These are phyloP conservation scores for Actinia equina DNA, from an alignment of 64 coral and sea anemone genomes.

Conservation along the genomic window DNA sequence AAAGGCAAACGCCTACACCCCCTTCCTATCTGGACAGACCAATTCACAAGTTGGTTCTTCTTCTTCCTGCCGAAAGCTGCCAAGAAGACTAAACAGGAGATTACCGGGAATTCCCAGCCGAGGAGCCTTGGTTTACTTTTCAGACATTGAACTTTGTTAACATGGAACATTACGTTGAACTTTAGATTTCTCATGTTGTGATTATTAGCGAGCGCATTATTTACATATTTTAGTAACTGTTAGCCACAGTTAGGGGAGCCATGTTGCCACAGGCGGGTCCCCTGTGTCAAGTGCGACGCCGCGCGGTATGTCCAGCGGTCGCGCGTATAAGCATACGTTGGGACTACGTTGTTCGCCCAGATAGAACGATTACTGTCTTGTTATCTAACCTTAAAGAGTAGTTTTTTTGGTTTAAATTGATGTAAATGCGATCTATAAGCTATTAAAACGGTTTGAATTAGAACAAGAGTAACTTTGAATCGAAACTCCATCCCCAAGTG, in stretches of 20 bases:
- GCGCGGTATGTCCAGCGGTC: not conserved
- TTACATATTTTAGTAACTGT: conserved; percentile 9
- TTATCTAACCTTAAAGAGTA: no score
- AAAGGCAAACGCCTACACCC: not conserved
- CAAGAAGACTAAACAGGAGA: not conserved
- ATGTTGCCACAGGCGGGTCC: not conserved
- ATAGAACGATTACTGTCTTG: no score
- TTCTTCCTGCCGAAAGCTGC: not conserved
- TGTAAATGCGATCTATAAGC: no score
- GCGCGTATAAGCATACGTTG: no score
- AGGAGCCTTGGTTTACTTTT: conserved; percentile 2
- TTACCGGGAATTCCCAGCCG: conserved; percentile 22
- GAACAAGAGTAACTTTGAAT: no score
- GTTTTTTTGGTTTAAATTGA: no score
- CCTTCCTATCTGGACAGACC: conserved; percentile 25
- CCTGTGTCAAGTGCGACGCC: not conserved
- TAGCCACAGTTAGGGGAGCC: conserved; percentile 15
- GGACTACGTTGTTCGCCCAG: no score
- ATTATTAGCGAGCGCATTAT: not conserved
- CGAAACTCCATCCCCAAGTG: no score
- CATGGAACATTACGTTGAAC: not conserved
- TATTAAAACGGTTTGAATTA: no score
- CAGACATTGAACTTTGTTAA: conserved; percentile 16
- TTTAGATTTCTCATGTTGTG: not conserved
- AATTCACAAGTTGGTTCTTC: conserved; percentile 28